Evolutionary conservation across 2,797 vertebrate genomes (phyloP), one percentile per base, ranked within the genome.

Genomic region (Urosaurus nigricauda): DNA sequence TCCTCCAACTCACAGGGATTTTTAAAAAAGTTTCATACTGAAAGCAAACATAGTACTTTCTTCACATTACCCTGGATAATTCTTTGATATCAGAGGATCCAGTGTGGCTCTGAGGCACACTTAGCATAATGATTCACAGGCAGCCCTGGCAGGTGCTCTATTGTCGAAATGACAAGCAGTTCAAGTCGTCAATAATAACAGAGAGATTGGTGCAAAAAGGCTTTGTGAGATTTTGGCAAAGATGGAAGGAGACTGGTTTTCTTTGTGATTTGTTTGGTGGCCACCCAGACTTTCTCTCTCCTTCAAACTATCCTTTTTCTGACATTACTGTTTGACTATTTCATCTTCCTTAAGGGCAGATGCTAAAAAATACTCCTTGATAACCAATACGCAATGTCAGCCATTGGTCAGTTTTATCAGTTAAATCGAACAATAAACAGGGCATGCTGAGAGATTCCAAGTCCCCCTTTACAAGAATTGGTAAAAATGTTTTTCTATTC

Each of bases 151-250:
- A 4, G 47, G 32, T 84, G 37, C 11, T 32, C 73, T 9, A 63
- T 21, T 85, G 73, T 43, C 60, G 35, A 77, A 26, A 75, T 32
- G 74, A 85, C 58, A n/a, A 79, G 53, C n/a, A 51, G 29, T 65
- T 68, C 16, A 74, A 65, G 60, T 86, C 51, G 40, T 86, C 43
- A 79, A 29, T 53, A 75, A 75, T 37, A 74, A 32, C 21, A 85
- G 24, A 29, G 11, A 60, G 29, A 35, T 77, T 8, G 12, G 53
- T 60, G 37, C 14, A 78, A n/a, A 78, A 63, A 19, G 26, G 13
- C 56, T 75, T 79, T 51, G 60, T 5, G 12, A 32, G 51, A 68
- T 14, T 56, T 71, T 56, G 47, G 63, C 24, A 70, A 24, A 7
- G 43, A 43, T 65, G 60, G 63, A 86, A 26, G 21, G 35, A 58